These are phyloP conservation scores for Benitochromis conjunctus DNA, from an alignment of 2,113 vertebrate species.

Conservation along the genomic window DNA sequence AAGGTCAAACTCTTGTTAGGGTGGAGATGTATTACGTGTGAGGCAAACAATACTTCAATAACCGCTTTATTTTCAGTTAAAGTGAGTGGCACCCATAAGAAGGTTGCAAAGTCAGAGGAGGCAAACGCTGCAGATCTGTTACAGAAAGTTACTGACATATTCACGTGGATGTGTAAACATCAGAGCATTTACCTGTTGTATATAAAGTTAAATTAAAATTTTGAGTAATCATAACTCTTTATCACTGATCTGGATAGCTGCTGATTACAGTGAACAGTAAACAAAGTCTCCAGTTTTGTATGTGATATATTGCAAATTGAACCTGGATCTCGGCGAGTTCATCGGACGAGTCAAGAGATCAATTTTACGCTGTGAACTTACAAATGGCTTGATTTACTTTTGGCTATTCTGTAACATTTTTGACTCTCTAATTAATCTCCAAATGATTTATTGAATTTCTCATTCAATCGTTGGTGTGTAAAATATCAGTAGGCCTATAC, in stretches of 20 bases:
- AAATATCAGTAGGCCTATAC: neutral
- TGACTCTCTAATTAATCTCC: neutral
- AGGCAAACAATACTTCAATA: neutral
- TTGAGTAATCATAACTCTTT: neutral
- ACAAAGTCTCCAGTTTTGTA: neutral
- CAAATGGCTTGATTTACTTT: neutral
- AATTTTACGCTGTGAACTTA: neutral
- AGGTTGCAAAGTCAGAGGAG: neutral
- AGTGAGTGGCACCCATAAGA: neutral
- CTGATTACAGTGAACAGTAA: neutral
- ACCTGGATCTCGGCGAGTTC: neutral
- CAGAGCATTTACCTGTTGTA: neutral
- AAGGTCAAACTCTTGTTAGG: constrained; percentile 47
- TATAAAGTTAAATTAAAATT: neutral
- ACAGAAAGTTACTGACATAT: neutral
- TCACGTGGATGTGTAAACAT: neutral
- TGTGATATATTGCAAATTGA: neutral
- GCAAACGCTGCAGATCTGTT: neutral
- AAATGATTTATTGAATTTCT: neutral
- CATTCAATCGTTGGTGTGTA: neutral
- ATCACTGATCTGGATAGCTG: neutral
- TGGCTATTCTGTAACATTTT: neutral
- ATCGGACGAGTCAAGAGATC: neutral
- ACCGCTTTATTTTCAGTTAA: neutral
- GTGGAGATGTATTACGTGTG: neutral